A percentile compares a stretch with the other conserved stretches of the same genome.
Conservation (phyloP, 2,113 vertebrate genomes). For the Rattus norvegicus region DNA sequence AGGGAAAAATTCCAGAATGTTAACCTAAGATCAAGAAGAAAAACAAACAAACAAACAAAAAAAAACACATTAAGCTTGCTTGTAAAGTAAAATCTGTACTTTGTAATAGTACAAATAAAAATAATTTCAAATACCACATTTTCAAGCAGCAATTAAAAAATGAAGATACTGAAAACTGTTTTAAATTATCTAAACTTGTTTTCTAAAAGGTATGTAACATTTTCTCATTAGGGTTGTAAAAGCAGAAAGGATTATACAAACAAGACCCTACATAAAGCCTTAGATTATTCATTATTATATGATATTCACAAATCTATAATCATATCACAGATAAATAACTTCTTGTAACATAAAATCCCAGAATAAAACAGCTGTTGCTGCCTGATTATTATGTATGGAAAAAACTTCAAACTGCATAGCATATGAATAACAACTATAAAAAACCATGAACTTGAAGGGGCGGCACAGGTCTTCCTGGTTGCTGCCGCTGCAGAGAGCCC, state of each 20-base stretch:
- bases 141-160: conserved; percentile 39
- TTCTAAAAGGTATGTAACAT: conserved; percentile 18
- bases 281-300: conserved; percentile 30
- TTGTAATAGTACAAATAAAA: conserved; percentile 24
- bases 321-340: conserved; percentile 33
- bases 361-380: conserved; percentile 40
- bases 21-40: conserved; percentile 42
- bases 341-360: conserved; percentile 7
- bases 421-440: conserved; percentile 43
- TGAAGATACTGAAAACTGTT: neutral
- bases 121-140: conserved; percentile 21
- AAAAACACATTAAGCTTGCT: neutral
- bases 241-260: conserved; percentile 28
- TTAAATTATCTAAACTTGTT: conserved; percentile 36
- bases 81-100: conserved; percentile 42
- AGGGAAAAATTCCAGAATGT: neutral
- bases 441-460: neutral
- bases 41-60: neutral
- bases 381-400: neutral
- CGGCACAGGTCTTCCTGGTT: too few relatives aligned
- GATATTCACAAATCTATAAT: conserved; percentile 44
- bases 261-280: neutral
- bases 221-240: conserved; percentile 17
- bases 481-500: too few relatives aligned
- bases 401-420: conserved; percentile 21